Base-by-base conservation (phyloP, 1,140 invertebrate genomes). In the Drosophila elegans region DNA sequence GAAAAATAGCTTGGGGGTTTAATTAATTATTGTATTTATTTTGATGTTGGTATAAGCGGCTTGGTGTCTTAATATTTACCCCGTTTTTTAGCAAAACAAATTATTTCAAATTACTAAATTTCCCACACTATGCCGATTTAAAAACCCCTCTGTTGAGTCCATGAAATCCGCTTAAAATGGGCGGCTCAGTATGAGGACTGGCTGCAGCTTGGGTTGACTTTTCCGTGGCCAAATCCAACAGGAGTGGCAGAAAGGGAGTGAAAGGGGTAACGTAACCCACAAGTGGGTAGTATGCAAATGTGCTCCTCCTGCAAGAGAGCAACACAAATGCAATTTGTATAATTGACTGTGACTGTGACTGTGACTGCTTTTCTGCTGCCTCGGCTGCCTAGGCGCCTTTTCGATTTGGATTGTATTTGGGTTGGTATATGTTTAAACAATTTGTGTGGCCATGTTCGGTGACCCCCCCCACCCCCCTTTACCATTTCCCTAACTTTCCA, bases 311-410 rank as follows among this genome's bases (percentile, higher is more conserved):
- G 63, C 67, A 41, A 56, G 64, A 71, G 67, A 57, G 75, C 75
- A 74, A 79, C 63, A 76, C 80, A 83, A 88, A 86, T 86, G 83
- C 83, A 86, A 86, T 88, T 86, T 86, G 83, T 88, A 86, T 86
- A 86, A 86, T 86, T 86, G 83, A 86, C 83, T 86, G 83, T 88
- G 82, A 86, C 81, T 85, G 77, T 72, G 67, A 51, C 66, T 78
- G 71, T 34, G 54, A 38, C 42, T 66, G 56, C 29, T 71, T 55
- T 64, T 42, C 44, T 56, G 48, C 38, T 46, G 34, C 41, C 45
- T 52, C 53, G 42, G 54, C 55, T 75, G 69, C 39, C 60, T 54
- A 46, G 56, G 45, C 57, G 53, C 63, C 59, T 63, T 84, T 80
- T 80, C 66, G 71, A 78, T 76, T 85, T 64, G 76, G 74, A 64